Evolutionary conservation across 1,140 invertebrate species (phyloP), one percentile per base, ranked within the genome.

Genomic region (Heterodera carotae): DNA sequence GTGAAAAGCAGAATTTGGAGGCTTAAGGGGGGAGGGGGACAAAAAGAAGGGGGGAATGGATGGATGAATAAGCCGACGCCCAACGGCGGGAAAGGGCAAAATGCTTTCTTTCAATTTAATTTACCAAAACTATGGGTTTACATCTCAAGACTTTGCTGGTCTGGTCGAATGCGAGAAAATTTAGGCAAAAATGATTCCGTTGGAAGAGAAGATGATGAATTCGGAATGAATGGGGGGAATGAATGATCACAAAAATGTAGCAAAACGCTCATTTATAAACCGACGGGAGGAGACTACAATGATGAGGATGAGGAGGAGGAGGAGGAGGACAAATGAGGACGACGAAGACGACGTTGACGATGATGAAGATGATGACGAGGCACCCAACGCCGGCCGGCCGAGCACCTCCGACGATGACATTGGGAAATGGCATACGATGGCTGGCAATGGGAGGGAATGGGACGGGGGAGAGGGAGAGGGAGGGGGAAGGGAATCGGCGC

Each of bases 61-160:
- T 25, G 68, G 53, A 69, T 69, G 68, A 69, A 69, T 69, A 69
- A 69, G 53, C 68, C 31, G 27, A 48, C 25, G 22, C 27, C 53
- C 27, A 69, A 69, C 27, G 68, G 33, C 39, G 22, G 33, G 33
- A 29, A 69, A 36, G 29, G 68, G 36, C 36, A 39, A n/a, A n/a
- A n/a, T n/a, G n/a, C n/a, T n/a, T n/a, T n/a, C n/a, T n/a, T 39
- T 39, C 59, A 62, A 6, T 62, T 29, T n/a, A 18, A 62, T 62
- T 5, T 18, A 62, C n/a, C 59, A 18, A n/a, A n/a, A n/a, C n/a
- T n/a, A n/a, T n/a, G n/a, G n/a, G n/a, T n/a, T n/a, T n/a, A n/a
- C n/a, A n/a, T n/a, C n/a, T n/a, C n/a, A n/a, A n/a, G n/a, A n/a
- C n/a, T n/a, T n/a, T n/a, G n/a, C n/a, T n/a, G n/a, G n/a, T n/a